A percentile compares a stretch with the other conserved stretches of the same genome.
These are phyloP conservation scores for Villa cingulata DNA, from an alignment of 2,888 invertebrate genomes.

Conservation along the genomic window DNA sequence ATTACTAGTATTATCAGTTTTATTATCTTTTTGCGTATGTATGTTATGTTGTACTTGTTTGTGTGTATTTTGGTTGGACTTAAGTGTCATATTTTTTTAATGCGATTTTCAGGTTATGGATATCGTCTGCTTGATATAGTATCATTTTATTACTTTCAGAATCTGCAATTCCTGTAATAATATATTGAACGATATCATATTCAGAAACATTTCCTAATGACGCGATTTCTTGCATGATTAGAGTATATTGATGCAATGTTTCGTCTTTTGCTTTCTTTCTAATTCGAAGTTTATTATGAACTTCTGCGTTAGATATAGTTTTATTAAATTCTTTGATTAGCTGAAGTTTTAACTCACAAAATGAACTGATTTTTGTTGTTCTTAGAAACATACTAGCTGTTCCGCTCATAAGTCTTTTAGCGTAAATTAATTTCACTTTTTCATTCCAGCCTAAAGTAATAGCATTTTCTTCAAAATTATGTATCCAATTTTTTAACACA, in stretches of 20 bases:
- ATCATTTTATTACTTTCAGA: not conserved
- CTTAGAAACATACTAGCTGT: conserved; percentile 1
- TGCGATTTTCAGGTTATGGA: too few relatives aligned
- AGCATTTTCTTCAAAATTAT: conserved; percentile 1
- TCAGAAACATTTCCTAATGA: not conserved
- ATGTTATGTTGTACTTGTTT: too few relatives aligned
- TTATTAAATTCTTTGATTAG: not conserved
- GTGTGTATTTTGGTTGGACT: not conserved
- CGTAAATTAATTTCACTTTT: not conserved
- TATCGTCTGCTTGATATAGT: not conserved
- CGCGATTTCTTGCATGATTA: conserved; percentile 1
- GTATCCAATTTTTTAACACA: not conserved
- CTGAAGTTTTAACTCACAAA: too few relatives aligned
- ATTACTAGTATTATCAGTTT: too few relatives aligned
- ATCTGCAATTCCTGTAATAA: conserved; percentile 3
- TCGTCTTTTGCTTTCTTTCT: conserved; percentile 2
- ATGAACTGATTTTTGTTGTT: not conserved
- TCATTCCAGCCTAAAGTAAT: not conserved
- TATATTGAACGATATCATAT: conserved; percentile 1
- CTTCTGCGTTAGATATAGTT: not conserved
- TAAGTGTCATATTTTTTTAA: too few relatives aligned
- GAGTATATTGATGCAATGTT: conserved; percentile 3
- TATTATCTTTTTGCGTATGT: too few relatives aligned
- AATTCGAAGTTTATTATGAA: conserved; percentile 1
- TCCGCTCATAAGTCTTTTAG: not conserved